Evolutionary conservation across 2,113 vertebrate species (phyloP).

Genomic region (Ictalurus furcatus): DNA sequence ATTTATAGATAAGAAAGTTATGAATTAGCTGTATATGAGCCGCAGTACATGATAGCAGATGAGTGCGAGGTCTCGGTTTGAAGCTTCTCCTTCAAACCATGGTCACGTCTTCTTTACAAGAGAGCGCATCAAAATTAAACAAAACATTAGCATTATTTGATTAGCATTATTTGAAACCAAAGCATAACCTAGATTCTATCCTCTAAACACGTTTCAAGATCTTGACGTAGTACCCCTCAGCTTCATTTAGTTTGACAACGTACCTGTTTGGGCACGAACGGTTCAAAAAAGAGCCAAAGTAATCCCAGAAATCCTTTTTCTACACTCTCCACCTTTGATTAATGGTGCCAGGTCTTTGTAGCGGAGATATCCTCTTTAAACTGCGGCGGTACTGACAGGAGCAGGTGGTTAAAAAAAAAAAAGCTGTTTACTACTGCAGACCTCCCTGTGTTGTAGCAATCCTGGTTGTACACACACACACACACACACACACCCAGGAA

Average conservation of each 20-base stretch:
- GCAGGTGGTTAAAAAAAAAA: slow-evolving; percentile 9
- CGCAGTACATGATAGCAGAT: background rate
- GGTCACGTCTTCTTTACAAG: background rate
- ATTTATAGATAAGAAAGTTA: background rate
- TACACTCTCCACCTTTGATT: background rate
- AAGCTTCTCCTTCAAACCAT: background rate
- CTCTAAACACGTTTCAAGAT: background rate
- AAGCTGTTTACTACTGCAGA: slow-evolving; percentile 21
- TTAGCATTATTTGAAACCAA: background rate
- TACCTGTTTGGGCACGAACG: background rate
- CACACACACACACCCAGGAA: background rate
- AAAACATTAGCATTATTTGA: background rate
- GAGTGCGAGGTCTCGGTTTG: no score
- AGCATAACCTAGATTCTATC: background rate
- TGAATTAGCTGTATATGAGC: background rate
- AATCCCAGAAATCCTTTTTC: background rate
- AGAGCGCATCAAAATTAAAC: background rate
- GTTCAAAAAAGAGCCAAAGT: background rate
- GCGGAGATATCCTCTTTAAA: background rate
- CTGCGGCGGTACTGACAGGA: slow-evolving; percentile 9
- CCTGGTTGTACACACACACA: background rate
- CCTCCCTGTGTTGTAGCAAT: background rate
- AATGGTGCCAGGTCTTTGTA: background rate
- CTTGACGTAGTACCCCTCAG: background rate
- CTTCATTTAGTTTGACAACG: background rate